phyloP scores from a whole-genome alignment of 2,797 vertebrate species.

The Emys orbicularis region DNA sequence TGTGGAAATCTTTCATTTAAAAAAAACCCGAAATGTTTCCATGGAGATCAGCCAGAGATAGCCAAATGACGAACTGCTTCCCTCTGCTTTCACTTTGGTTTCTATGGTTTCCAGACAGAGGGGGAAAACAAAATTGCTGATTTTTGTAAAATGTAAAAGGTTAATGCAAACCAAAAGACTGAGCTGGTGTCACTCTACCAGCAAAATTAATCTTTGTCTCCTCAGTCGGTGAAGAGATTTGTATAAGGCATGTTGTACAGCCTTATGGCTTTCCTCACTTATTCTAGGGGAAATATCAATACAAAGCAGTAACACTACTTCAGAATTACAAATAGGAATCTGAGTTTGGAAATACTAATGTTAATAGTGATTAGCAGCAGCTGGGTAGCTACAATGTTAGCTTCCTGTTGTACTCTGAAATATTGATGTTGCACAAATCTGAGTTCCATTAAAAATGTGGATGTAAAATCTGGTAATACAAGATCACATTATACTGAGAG shows the following conservation, averaged over 20 bases:
- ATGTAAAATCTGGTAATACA: neutral
- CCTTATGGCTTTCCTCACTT: neutral
- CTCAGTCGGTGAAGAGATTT: constrained; percentile 21
- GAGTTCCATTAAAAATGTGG: neutral
- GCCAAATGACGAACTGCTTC: constrained; percentile 85
- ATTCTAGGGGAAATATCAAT: neutral
- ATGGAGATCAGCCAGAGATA: constrained; percentile 87
- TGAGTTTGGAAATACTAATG: neutral
- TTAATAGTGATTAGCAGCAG: constrained; percentile 4
- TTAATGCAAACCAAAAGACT: constrained; percentile 66
- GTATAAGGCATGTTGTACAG: neutral
- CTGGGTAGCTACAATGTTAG: neutral
- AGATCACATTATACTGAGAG: neutral
- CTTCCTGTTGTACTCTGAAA: neutral
- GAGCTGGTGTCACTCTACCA: constrained; percentile 21
- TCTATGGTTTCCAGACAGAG: constrained; percentile 86
- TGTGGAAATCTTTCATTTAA: constrained; percentile 79
- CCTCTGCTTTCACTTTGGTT: constrained; percentile 84
- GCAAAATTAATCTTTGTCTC: constrained; percentile 27
- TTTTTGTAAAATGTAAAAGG: constrained; percentile 59
- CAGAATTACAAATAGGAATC: neutral
- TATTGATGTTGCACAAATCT: neutral
- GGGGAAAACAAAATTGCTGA: constrained; percentile 71
- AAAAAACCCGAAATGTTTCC: constrained; percentile 83
- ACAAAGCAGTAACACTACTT: neutral